Evolutionary conservation across 2,797 vertebrate species (phyloP).

Genomic region (Synaphobranchus kaupii): DNA sequence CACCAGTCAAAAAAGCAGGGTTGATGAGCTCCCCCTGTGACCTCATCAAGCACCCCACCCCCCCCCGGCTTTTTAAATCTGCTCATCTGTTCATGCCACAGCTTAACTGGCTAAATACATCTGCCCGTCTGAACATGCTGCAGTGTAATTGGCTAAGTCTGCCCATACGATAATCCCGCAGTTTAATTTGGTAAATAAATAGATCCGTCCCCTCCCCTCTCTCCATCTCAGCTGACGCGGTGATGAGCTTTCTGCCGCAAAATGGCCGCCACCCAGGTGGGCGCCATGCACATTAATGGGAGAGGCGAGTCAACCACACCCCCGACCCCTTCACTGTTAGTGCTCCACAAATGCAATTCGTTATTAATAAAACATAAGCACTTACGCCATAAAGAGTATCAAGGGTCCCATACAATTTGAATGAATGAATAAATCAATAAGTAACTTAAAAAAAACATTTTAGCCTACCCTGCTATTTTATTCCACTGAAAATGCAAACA

Average conservation of each 20-base stretch:
- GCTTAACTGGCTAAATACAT: no score
- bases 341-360: background rate
- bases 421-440: background rate
- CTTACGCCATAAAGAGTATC: background rate
- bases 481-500: background rate
- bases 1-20: background rate
- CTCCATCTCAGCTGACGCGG: background rate
- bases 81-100: background rate
- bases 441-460: background rate
- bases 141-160: no score
- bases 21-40: no score
- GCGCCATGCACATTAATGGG: background rate
- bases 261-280: constrained; percentile 7
- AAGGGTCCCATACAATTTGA: background rate
- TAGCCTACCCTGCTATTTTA: background rate
- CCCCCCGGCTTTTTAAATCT: background rate
- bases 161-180: no score
- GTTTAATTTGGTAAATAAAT: no score
- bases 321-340: background rate
- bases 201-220: background rate
- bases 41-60: no score
- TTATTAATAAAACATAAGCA: background rate
- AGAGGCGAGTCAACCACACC: background rate
- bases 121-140: background rate
- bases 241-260: background rate